These are phyloP conservation scores for Chirona hameri DNA, from an alignment of 2,888 invertebrate species.

Conservation along the genomic window DNA sequence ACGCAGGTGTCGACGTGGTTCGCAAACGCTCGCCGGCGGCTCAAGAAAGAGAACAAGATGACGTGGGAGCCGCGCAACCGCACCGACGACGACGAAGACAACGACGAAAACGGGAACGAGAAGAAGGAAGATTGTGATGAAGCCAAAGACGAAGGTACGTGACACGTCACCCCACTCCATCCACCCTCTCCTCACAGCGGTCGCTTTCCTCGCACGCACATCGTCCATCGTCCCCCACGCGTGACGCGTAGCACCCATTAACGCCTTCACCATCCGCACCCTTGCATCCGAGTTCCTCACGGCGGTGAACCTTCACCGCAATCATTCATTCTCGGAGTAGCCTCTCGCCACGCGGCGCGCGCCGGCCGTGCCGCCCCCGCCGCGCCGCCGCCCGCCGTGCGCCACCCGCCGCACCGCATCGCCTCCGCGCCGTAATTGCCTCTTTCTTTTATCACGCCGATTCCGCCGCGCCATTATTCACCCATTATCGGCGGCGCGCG, in stretches of 20 bases:
- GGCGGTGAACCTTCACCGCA: too few species aligned
- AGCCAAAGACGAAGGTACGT: conserved; percentile 56
- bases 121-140: conserved; percentile 48
- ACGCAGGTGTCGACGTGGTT: conserved; percentile 96
- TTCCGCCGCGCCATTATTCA: conserved; percentile 23
- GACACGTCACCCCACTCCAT: background rate
- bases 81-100: conserved; percentile 82
- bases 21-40: conserved; percentile 84
- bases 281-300: too few species aligned
- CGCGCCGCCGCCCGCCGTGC: background rate
- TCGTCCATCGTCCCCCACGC: background rate
- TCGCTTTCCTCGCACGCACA: background rate
- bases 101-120: conserved; percentile 47
- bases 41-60: conserved; percentile 97
- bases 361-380: background rate
- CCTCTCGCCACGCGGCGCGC: background rate
- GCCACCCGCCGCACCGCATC: background rate
- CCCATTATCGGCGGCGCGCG: conserved; percentile 13
- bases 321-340: too few species aligned
- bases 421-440: conserved; percentile 22
- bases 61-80: conserved; percentile 94
- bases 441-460: conserved; percentile 23
- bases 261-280: too few species aligned
- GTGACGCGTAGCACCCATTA: too few species aligned
- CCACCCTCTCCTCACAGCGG: background rate